Evolutionary conservation across 2,888 invertebrate species (phyloP), one percentile per base, ranked within the genome.

Genomic region (Timema cristinae): DNA sequence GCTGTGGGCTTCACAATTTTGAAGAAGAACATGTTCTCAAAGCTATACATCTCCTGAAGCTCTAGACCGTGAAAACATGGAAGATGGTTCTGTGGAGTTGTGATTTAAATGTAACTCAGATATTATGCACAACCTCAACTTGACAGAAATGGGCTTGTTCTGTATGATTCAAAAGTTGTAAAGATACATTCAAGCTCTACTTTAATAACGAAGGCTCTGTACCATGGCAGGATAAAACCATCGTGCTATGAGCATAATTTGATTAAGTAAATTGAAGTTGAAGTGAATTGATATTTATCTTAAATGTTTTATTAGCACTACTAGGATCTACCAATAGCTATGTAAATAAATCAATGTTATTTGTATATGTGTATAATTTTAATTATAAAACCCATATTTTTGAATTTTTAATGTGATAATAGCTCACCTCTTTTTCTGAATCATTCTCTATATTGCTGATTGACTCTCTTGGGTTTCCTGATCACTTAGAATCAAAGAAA

Each of bases 221-320:
- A 63, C 69, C 73, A 70, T 74, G 74, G 74, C 74, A 74, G 71
- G 71, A 71, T 63, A 74, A 32, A 50, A 71, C 71, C 68, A 73
- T 72, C 70, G 72, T 70, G 1, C 32, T 32, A 32, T 32, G 32
- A 32, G 32, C 1, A 32, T 32, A 32, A 32, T 32, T 32, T 32
- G 32, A 32, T 32, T 32, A 32, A 32, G 32, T 32, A 32, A 32
- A 32, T 32, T 32, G 32, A 32, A 2, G 1, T 32, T 32, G 32
- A 32, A 32, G 32, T 32, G 32, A 32, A 32, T 32, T 32, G 32
- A 32, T 32, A 32, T 32, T 32, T 32, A 32, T 32, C 4, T 32
- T 2, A 32, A 32, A 32, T 32, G 32, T 32, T 32, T 32, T 32
- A 32, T 4, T 32, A 32, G 32, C 32, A 32, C 32, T 32, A 32